Conservation (phyloP, 2,113 vertebrate genomes). For the Sinocyclocheilus anshuiensis region DNA sequence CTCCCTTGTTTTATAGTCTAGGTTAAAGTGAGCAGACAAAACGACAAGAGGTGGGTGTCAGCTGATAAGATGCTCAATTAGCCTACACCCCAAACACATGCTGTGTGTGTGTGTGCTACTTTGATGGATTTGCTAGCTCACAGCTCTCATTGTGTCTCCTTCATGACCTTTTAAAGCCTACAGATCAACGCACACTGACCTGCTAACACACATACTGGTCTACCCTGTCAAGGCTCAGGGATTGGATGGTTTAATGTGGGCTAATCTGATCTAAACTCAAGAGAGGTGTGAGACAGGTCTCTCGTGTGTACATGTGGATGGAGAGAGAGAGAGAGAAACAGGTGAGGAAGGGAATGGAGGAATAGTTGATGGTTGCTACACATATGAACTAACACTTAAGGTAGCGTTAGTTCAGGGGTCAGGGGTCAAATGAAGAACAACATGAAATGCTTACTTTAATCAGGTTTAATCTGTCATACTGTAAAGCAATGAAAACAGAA, state of each 20-base stretch:
- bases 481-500: conserved; percentile 68
- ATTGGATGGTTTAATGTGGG: conserved; percentile 60
- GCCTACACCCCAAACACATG: neutral
- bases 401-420: neutral
- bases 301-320: neutral
- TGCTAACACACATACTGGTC: neutral
- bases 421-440: conserved; percentile 8
- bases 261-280: conserved; percentile 73
- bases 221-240: conserved; percentile 38
- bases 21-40: neutral
- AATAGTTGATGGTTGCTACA: neutral
- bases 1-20: neutral
- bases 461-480: conserved; percentile 90
- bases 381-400: neutral
- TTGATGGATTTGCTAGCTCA: neutral
- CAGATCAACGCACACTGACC: conserved; percentile 9
- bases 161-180: conserved; percentile 3
- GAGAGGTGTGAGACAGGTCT: conserved; percentile 52
- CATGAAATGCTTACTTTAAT: conserved; percentile 84
- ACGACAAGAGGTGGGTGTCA: neutral
- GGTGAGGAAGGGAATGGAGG: neutral
- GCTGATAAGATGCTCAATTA: neutral
- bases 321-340: neutral
- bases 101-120: neutral
- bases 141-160: neutral